Evolutionary conservation across 23 tunicate species (phyloP).

Genomic region (Aplidium turbinatum): DNA sequence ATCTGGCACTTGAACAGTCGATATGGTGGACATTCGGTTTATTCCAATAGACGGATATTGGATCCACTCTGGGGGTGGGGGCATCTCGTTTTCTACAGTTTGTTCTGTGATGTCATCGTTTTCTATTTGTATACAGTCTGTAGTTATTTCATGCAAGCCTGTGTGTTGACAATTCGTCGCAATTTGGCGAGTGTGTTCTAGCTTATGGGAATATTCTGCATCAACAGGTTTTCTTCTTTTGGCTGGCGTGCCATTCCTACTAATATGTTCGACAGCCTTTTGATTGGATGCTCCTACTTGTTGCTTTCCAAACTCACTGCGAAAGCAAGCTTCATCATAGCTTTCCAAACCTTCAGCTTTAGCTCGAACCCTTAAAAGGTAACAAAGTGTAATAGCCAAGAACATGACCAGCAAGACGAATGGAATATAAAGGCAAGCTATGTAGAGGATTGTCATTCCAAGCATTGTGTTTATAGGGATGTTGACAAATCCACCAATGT

Average conservation of each 20-base stretch:
- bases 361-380: neutral
- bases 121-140: slow-evolving; percentile 43
- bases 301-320: neutral
- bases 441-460: slow-evolving; percentile 9
- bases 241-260: neutral
- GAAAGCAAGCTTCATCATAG: slow-evolving; percentile 30
- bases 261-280: neutral
- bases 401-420: slow-evolving; percentile 6
- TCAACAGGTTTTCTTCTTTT: neutral
- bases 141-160: slow-evolving; percentile 20
- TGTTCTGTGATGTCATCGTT: slow-evolving; percentile 4
- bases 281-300: slow-evolving; percentile 9
- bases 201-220: slow-evolving; percentile 46
- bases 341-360: slow-evolving; percentile 25
- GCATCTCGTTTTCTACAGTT: neutral
- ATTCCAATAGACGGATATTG: slow-evolving; percentile 30
- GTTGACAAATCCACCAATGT: neutral
- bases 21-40: slow-evolving; percentile 4
- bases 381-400: neutral
- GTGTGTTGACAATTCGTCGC: slow-evolving; percentile 48
- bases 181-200: slow-evolving; percentile 47
- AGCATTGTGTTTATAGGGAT: slow-evolving; percentile 20
- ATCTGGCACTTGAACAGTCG: slow-evolving; percentile 43
- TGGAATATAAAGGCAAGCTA: slow-evolving; percentile 27
- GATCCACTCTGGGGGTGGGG: slow-evolving; percentile 55